Evolutionary conservation across 2,888 invertebrate genomes (phyloP).

Genomic region (Tenthredo scrophulariae): DNA sequence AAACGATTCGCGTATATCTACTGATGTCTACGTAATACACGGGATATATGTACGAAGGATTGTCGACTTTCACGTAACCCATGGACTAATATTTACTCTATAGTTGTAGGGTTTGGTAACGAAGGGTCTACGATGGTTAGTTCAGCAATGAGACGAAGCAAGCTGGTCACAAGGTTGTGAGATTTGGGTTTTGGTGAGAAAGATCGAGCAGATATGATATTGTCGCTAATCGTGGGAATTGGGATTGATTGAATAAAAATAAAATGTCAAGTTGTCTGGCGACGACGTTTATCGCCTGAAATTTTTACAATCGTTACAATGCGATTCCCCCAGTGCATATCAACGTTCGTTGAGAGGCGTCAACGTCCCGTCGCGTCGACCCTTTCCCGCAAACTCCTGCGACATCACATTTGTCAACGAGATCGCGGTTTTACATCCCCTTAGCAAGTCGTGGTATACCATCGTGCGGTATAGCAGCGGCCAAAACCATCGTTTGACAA

Average conservation of each 20-base stretch:
- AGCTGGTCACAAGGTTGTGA: background rate
- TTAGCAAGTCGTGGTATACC: background rate
- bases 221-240: background rate
- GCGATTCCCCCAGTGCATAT: background rate
- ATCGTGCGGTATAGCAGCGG: background rate
- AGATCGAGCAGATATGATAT: background rate
- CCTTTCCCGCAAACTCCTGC: background rate
- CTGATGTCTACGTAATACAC: background rate
- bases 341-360: conserved; percentile 28
- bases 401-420: conserved; percentile 32
- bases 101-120: background rate
- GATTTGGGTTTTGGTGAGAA: background rate
- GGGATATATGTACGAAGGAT: background rate
- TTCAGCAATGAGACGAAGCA: background rate
- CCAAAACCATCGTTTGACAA: conserved; percentile 23
- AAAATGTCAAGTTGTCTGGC: background rate
- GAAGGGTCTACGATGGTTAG: background rate
- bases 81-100: background rate
- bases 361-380: conserved; percentile 29
- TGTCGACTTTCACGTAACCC: background rate
- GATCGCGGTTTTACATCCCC: conserved; percentile 23
- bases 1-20: background rate
- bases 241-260: background rate
- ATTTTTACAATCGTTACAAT: background rate
- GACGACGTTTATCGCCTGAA: conserved; percentile 23